Evolutionary conservation across 2,113 vertebrate species (phyloP).

Genomic region (Tyrannus savana): DNA sequence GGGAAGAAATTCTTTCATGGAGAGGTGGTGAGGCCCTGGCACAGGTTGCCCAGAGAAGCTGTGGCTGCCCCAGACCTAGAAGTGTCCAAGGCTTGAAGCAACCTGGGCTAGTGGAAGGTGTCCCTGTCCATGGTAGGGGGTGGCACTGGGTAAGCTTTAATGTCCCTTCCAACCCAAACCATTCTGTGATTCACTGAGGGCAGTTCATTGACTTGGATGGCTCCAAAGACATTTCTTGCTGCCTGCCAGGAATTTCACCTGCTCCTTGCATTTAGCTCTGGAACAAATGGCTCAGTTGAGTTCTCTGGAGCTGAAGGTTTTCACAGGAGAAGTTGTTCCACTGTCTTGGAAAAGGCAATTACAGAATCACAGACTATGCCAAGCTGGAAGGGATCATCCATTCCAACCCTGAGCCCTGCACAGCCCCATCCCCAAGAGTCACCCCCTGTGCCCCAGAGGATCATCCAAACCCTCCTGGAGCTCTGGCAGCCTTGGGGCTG

Average conservation of each 20-base stretch:
- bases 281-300: not conserved
- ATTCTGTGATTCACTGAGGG: not conserved
- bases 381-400: not conserved
- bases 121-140: not conserved
- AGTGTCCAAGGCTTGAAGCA: not conserved
- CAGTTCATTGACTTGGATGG: not conserved
- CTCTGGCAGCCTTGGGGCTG: not conserved
- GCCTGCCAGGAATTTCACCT: not conserved
- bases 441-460: not conserved
- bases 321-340: not conserved
- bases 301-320: too few species aligned
- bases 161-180: not conserved
- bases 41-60: not conserved
- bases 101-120: not conserved
- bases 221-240: not conserved
- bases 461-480: not conserved
- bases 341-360: not conserved
- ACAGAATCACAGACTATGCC: not conserved
- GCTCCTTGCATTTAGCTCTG: not conserved
- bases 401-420: not conserved
- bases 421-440: not conserved
- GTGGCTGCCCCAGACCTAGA: not conserved
- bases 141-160: not conserved
- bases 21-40: not conserved
- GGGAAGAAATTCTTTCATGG: not conserved